Evolutionary conservation across 53 echinoderm and acorn worm species (phyloP).

Genomic region (Hippasteria phrygiana): DNA sequence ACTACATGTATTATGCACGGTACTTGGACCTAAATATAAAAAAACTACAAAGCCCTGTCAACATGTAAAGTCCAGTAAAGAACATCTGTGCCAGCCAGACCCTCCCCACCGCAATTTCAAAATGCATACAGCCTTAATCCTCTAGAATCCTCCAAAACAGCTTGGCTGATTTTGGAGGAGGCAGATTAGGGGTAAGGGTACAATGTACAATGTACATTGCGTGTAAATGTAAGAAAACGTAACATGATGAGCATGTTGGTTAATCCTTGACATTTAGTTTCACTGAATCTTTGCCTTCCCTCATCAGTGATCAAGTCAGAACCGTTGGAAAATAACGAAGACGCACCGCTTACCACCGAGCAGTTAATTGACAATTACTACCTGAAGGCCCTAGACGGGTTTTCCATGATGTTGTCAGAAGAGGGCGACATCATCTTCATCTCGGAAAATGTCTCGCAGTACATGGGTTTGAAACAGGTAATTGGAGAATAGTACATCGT

Average conservation of each 20-base stretch:
- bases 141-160: no score
- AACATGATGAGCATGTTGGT: not conserved
- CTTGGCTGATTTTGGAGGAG: no score
- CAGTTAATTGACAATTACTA: constrained; percentile 83
- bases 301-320: constrained; percentile 64
- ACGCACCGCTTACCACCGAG: constrained; percentile 52
- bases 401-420: constrained; percentile 84
- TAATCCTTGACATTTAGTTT: constrained; percentile 9
- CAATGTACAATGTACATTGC: no score
- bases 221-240: no score
- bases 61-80: no score
- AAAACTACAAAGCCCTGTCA: no score
- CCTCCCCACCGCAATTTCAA: no score
- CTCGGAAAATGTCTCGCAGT: constrained; percentile 92
- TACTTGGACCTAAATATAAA: no score
- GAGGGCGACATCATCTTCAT: constrained; percentile 97
- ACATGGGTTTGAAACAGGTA: constrained; percentile 95
- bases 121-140: no score
- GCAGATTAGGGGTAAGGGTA: no score
- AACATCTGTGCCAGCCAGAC: no score
- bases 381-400: constrained; percentile 93
- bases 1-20: no score
- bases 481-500: not conserved
- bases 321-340: constrained; percentile 44
- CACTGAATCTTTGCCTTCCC: not conserved